Percentiles rank a stretch among this genome's conserved stretches.
Evolutionary conservation across 2,888 invertebrate species (phyloP).

Genomic region (Liopterus haemorrhoidalis): DNA sequence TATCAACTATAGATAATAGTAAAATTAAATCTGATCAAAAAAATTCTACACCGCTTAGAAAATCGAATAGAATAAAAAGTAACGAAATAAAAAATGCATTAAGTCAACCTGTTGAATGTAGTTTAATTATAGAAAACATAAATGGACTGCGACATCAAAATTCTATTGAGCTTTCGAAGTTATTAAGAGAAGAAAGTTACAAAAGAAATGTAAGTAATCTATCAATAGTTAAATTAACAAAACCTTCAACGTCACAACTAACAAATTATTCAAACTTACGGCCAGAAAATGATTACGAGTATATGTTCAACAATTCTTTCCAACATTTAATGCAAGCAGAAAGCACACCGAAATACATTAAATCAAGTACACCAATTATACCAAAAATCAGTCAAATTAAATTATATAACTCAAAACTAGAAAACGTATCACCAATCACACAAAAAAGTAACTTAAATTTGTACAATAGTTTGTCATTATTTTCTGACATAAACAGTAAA

Average conservation of each 20-base stretch:
- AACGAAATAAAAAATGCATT: slow-evolving; percentile 19
- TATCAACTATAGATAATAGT: not conserved
- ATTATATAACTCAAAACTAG: no score
- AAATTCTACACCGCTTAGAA: no score
- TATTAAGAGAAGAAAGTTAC: not conserved
- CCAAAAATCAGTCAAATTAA: no score
- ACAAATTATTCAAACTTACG: no score
- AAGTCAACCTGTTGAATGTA: slow-evolving; percentile 24
- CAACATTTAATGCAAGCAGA: slow-evolving; percentile 15
- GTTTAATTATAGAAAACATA: slow-evolving; percentile 28
- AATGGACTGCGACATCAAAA: slow-evolving; percentile 1
- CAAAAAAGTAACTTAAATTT: no score
- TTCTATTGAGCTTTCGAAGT: slow-evolving; percentile 19
- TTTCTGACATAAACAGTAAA: no score
- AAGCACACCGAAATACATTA: slow-evolving; percentile 15
- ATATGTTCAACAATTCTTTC: slow-evolving; percentile 8
- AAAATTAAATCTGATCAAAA: not conserved
- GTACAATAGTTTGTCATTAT: no score
- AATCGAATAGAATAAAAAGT: no score
- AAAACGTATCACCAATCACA: no score
- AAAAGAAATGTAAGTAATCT: no score
- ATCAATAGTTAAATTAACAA: no score
- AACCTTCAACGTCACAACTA: slow-evolving; percentile 6
- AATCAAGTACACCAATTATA: slow-evolving; percentile 18
- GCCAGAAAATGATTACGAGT: no score